phyloP scores from a whole-genome alignment of 2,888 invertebrate species.

The Pyrgus malvae region DNA sequence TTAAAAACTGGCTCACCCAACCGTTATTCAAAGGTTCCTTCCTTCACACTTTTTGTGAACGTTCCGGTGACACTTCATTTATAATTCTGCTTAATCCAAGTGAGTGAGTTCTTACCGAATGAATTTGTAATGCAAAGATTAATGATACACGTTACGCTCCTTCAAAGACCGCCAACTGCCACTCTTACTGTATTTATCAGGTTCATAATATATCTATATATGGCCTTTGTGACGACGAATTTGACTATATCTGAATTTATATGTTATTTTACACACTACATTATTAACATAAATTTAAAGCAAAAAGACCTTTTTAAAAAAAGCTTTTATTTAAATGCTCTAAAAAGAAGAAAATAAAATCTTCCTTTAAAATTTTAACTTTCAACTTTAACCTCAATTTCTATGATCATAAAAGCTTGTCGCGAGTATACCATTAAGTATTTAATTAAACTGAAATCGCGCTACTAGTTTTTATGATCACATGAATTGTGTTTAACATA shows the following conservation, averaged over 20 bases:
- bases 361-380: too few species aligned
- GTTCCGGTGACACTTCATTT: conserved; percentile 76
- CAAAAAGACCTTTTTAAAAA: too few species aligned
- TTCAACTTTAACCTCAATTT: too few species aligned
- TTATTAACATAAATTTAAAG: not conserved
- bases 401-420: too few species aligned
- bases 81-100: conserved; percentile 78
- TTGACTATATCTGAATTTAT: conserved; percentile 12
- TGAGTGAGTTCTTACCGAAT: conserved; percentile 78
- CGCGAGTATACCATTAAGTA: too few species aligned
- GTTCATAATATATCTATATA: too few species aligned
- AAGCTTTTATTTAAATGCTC: too few species aligned
- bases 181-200: conserved; percentile 59
- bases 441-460: too few species aligned
- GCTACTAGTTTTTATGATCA: too few species aligned
- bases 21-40: conserved; percentile 59
- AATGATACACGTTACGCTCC: conserved; percentile 64
- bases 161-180: conserved; percentile 54
- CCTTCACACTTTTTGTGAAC: conserved; percentile 69
- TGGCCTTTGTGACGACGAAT: conserved; percentile 16
- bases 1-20: conserved; percentile 64
- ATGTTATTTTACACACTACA: not conserved
- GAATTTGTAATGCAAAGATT: conserved; percentile 80
- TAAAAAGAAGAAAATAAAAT: too few species aligned
- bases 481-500: too few species aligned